These are phyloP conservation scores for Lipotes vexillifer DNA, from an alignment of 2,113 vertebrate genomes.

Conservation along the genomic window DNA sequence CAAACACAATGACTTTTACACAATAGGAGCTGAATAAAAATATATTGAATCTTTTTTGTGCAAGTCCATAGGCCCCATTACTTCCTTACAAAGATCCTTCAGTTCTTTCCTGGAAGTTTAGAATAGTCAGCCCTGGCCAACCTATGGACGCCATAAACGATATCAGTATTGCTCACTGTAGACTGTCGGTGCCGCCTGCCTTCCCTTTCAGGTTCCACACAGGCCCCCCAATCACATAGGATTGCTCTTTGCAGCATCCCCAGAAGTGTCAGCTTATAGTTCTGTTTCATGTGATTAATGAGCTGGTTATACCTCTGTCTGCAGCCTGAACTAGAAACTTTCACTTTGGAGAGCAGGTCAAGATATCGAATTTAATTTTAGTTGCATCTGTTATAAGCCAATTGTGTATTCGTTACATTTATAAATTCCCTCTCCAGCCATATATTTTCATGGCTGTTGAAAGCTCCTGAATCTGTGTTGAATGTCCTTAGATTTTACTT, in stretches of 20 bases:
- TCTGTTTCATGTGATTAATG: slow-evolving; percentile 58
- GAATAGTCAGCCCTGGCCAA: background rate
- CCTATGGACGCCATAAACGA: background rate
- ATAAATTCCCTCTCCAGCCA: slow-evolving; percentile 56
- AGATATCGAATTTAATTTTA: slow-evolving; percentile 67
- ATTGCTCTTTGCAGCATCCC: slow-evolving; percentile 3
- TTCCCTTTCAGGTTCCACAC: background rate
- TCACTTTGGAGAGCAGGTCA: slow-evolving; percentile 64
- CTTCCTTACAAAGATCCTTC: background rate
- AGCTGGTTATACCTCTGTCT: slow-evolving; percentile 51
- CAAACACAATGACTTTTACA: slow-evolving; percentile 3
- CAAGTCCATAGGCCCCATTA: background rate
- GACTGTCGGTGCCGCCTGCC: background rate
- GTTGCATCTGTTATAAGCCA: slow-evolving; percentile 63
- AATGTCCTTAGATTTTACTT: slow-evolving; percentile 68
- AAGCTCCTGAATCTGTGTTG: slow-evolving; percentile 40
- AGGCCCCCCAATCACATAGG: background rate
- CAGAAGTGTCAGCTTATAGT: slow-evolving; percentile 24
- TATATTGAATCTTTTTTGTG: background rate
- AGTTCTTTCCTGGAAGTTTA: background rate
- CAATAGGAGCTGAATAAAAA: slow-evolving; percentile 17
- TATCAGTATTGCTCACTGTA: background rate
- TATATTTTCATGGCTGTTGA: slow-evolving; percentile 64
- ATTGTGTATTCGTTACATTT: slow-evolving; percentile 70
- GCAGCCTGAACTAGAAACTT: slow-evolving; percentile 63